A percentile compares a stretch with the other conserved stretches of the same genome.
Conservation (phyloP, 2,888 invertebrate genomes). For the Leptinotarsa tumamoca region DNA sequence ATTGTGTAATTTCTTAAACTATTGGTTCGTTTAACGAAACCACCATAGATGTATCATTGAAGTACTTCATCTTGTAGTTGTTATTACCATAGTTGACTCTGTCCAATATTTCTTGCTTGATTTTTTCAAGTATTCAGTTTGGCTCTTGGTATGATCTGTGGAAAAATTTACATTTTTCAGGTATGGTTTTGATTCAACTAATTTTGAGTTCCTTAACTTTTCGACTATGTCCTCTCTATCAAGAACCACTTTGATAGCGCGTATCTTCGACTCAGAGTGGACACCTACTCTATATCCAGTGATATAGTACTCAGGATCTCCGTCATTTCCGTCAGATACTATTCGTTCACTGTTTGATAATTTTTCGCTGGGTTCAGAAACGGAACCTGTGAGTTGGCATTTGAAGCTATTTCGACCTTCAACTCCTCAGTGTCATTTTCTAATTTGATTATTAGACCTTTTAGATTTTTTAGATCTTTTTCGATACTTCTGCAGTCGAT, state of each 20-base stretch:
- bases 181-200: neutral
- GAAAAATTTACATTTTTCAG: neutral
- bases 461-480: neutral
- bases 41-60: conserved; percentile 11
- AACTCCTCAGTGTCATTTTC: neutral
- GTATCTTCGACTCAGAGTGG: neutral
- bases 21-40: conserved; percentile 15
- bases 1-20: neutral
- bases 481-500: neutral
- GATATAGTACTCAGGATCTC: neutral
- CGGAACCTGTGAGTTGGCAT: neutral
- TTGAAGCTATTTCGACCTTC: neutral
- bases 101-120: neutral
- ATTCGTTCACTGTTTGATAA: neutral
- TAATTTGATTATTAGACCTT: neutral
- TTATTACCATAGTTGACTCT: neutral
- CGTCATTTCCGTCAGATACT: neutral
- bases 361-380: neutral
- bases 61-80: neutral
- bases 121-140: neutral
- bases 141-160: neutral
- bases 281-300: neutral
- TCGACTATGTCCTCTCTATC: neutral
- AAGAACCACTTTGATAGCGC: neutral
- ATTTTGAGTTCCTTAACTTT: neutral